phyloP scores from a whole-genome alignment of 2,888 invertebrate species.

The Heteromurus nitidus region DNA sequence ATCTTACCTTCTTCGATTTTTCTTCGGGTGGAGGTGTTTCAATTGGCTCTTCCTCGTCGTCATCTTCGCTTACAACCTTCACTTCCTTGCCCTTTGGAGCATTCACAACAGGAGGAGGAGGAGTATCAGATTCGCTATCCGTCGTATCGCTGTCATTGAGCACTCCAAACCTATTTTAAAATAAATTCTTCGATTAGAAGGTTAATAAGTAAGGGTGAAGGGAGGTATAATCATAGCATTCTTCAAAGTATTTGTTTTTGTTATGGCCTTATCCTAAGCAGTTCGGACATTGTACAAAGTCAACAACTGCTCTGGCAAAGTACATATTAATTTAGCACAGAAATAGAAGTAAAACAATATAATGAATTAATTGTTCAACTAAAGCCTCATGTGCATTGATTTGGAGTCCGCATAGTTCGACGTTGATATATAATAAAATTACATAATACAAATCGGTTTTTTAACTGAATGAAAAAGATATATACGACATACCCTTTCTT shows the following conservation, averaged over 20 bases:
- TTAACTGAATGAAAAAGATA: too few relatives aligned
- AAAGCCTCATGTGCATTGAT: slow-evolving; percentile 60
- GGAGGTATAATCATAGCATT: neutral
- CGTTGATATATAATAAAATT: neutral
- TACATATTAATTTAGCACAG: slow-evolving; percentile 40
- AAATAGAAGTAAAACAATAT: slow-evolving; percentile 44
- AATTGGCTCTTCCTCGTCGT: slow-evolving; percentile 20
- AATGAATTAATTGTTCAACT: slow-evolving; percentile 20
- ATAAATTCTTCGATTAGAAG: too few relatives aligned
- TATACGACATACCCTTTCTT: slow-evolving; percentile 50
- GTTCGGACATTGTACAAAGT: slow-evolving; percentile 33
- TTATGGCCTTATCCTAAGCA: slow-evolving; percentile 37
- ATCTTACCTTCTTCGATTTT: slow-evolving; percentile 55
- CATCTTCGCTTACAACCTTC: slow-evolving; percentile 18
- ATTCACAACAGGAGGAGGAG: neutral
- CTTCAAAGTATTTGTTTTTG: neutral
- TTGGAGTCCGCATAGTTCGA: too few relatives aligned
- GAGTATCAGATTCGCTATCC: slow-evolving; percentile 26
- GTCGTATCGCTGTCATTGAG: slow-evolving; percentile 38
- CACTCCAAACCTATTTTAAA: slow-evolving; percentile 40
- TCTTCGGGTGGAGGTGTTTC: neutral
- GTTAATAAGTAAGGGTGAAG: neutral
- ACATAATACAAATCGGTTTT: neutral
- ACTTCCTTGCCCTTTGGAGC: slow-evolving; percentile 26
- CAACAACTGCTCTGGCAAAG: slow-evolving; percentile 44